A percentile compares a stretch with the other conserved stretches of the same genome.
Conservation (phyloP, 2,888 invertebrate species). For the Pegoplata infirma region DNA sequence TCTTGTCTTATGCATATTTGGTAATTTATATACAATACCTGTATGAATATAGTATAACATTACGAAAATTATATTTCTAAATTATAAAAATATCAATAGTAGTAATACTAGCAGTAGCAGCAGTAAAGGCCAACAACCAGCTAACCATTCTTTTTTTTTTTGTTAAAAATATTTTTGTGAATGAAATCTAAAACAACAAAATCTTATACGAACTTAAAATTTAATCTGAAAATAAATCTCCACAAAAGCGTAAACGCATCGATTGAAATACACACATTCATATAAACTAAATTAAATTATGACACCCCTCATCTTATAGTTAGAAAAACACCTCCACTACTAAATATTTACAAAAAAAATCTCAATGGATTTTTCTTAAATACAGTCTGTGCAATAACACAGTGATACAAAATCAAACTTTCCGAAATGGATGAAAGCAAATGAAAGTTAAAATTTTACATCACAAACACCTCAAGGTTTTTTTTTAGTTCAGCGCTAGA, state of each 20-base stretch:
- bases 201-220: background rate
- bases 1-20: slow-evolving; percentile 48
- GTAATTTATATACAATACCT: slow-evolving; percentile 36
- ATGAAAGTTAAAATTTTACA: too few relatives aligned
- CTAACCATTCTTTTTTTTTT: slow-evolving; percentile 1
- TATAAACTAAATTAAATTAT: slow-evolving; percentile 1
- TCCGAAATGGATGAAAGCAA: too few relatives aligned
- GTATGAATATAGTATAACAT: background rate
- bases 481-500: too few relatives aligned
- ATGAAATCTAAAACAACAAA: slow-evolving; percentile 13
- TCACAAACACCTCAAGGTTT: too few relatives aligned
- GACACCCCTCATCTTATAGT: slow-evolving; percentile 20
- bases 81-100: background rate
- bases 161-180: slow-evolving; percentile 7
- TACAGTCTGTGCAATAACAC: too few relatives aligned
- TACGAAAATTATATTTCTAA: background rate
- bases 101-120: background rate
- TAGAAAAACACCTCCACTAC: slow-evolving; percentile 34
- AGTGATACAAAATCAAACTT: too few relatives aligned
- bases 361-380: background rate
- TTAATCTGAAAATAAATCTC: slow-evolving; percentile 5
- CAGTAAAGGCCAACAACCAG: slow-evolving; percentile 12
- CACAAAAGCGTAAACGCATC: slow-evolving; percentile 1
- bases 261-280: slow-evolving; percentile 15
- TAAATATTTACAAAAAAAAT: slow-evolving; percentile 10